phyloP scores from a whole-genome alignment of 2,113 vertebrate genomes.

The Ceyx cyanopectus region DNA sequence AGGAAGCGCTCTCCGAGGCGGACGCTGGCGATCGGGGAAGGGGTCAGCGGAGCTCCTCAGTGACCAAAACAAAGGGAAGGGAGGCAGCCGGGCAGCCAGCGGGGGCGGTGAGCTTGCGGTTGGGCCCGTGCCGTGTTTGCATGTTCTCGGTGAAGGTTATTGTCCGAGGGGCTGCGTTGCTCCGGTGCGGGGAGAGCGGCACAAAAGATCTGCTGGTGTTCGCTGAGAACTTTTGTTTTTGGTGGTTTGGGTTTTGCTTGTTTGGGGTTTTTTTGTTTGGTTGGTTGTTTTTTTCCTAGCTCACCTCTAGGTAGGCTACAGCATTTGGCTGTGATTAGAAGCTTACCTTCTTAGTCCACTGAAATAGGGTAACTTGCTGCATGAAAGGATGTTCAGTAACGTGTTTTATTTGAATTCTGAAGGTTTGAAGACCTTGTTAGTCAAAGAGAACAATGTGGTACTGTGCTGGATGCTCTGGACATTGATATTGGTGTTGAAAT shows the following conservation, averaged over 20 bases:
- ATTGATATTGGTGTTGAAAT: neutral
- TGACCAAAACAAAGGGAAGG: conserved; percentile 63
- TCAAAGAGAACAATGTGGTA: neutral
- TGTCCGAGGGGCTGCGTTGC: neutral
- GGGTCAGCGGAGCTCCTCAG: neutral
- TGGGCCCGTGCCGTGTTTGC: neutral
- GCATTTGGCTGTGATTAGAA: neutral
- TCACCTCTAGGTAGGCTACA: neutral
- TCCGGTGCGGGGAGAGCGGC: neutral
- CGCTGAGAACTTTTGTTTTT: conserved; percentile 19
- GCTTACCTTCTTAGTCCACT: neutral
- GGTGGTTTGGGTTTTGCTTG: neutral
- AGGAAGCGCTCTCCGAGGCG: neutral
- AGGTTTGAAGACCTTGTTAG: neutral
- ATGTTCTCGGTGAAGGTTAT: neutral
- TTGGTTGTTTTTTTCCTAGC: neutral
- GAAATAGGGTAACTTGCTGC: neutral
- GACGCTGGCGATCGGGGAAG: neutral
- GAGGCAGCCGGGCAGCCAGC: neutral
- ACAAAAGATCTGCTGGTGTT: conserved; percentile 26
- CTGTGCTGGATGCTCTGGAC: neutral
- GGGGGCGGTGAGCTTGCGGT: neutral
- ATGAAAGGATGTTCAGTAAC: neutral
- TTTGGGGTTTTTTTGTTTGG: neutral
- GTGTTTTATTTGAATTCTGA: neutral